A percentile compares a stretch with the other conserved stretches of the same genome.
phyloP scores from a whole-genome alignment of 2,797 vertebrate genomes.

The Falco concolor region DNA sequence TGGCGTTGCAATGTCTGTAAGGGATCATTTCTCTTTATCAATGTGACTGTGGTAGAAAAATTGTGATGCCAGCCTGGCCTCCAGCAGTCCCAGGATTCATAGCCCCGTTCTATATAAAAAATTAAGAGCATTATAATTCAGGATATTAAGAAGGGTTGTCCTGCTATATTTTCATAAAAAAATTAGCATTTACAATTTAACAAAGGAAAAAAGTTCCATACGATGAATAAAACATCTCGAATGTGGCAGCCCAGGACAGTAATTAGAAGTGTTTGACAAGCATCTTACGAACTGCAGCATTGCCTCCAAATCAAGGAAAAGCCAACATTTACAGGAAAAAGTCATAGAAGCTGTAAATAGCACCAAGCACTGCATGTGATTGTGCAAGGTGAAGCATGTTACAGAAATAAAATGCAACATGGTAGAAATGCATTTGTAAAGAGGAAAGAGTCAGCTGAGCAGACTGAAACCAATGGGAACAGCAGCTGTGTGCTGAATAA shows the following conservation, averaged over 20 bases:
- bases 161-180: neutral
- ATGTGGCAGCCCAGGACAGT: neutral
- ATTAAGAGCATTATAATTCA: neutral
- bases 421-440: neutral
- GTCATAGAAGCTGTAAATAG: neutral
- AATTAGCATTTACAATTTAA: neutral
- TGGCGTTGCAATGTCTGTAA: neutral
- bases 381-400: rapidly evolving
- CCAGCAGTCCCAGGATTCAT: neutral
- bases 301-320: neutral
- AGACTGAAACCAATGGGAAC: neutral
- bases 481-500: neutral
- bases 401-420: neutral
- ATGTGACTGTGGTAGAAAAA: neutral
- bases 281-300: neutral
- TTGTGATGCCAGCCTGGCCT: neutral
- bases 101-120: neutral
- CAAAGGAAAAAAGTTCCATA: neutral
- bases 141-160: neutral
- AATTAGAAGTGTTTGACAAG: neutral
- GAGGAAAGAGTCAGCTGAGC: neutral
- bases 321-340: neutral
- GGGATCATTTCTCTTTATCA: neutral
- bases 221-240: neutral
- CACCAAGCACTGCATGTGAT: neutral